Base-by-base conservation (phyloP, 1,140 invertebrate genomes). In the Epicauta chinensis region DNA sequence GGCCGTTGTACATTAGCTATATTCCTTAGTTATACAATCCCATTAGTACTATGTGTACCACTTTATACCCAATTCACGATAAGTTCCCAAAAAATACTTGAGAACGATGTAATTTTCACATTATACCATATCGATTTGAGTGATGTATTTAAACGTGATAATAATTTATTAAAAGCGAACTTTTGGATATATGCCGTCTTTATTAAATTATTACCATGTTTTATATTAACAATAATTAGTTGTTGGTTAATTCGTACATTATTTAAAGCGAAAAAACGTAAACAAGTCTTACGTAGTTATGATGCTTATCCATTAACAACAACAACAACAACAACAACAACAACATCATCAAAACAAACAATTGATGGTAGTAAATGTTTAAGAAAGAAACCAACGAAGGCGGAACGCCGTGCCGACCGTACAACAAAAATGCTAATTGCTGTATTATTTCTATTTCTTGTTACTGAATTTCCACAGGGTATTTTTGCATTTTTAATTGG, bases 381-480 rank as follows among this genome's bases (percentile, higher is more conserved):
- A n/a, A 3, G 12, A 38, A 57, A 55, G 49, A 58, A 55, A 36
- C 73, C 77, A 12, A 75, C 76, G 10, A 84, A 83, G 64, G 79
- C 80, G 17, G 82, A 86, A 59, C 79, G 81, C 43, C 72, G 85
- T 52, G 83, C 85, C 1, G 87, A 93, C 67, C 79, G 87, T 53
- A 97, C 93, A 0, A 96, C 93, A 0, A 82, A 84, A 52, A 93
- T 97, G 84, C 75, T 97, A 6, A 74, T 97, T 3, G 91, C 91
- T 0, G 86, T 97, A 0, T 74, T 96, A 2, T 69, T 91, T 0
- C 74, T 94, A 0, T 95, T 95, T 60, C 75, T 94, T 1, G 73
- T 93, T 1, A 92, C 91, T 0, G 92, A 95, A 71, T 79, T 94
- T 32, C 92, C 92, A 0, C 87, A 90, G 65, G 84, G 87, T 1